Conservation (phyloP, 2,888 invertebrate species). For the Criorhina ranunculi region DNA sequence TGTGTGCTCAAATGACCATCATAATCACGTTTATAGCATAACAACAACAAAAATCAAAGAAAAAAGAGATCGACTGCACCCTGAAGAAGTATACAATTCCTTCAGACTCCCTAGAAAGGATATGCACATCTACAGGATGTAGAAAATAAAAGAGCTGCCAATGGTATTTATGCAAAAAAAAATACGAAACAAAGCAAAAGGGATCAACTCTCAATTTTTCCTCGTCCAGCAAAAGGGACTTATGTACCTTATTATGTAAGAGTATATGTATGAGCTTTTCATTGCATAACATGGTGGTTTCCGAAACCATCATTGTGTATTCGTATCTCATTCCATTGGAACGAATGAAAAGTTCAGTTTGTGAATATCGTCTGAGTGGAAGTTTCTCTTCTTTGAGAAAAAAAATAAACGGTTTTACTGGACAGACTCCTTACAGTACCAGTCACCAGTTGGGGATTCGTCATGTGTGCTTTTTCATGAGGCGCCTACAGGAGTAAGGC, state of each 20-base stretch:
- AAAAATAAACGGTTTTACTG: background rate
- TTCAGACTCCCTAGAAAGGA: slow-evolving; percentile 3
- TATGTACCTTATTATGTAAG: background rate
- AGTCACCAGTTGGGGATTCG: too few species aligned
- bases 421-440: background rate
- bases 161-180: slow-evolving; percentile 12
- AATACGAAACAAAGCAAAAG: slow-evolving; percentile 5
- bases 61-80: background rate
- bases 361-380: slow-evolving; percentile 7
- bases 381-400: background rate
- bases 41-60: too few species aligned
- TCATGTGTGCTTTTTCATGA: too few species aligned
- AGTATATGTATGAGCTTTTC: background rate
- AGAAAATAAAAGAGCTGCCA: slow-evolving; percentile 18
- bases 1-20: slow-evolving; percentile 44
- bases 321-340: background rate
- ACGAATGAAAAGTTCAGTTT: slow-evolving; percentile 2
- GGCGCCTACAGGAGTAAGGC: too few species aligned
- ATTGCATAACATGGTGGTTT: background rate
- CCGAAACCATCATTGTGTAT: background rate
- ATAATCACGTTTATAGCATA: slow-evolving; percentile 27
- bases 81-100: background rate
- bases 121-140: slow-evolving; percentile 15
- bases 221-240: slow-evolving; percentile 9
- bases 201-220: slow-evolving; percentile 20